These are phyloP conservation scores for Drosophila kurseongensis DNA, from an alignment of 1,140 invertebrate genomes.

Conservation along the genomic window DNA sequence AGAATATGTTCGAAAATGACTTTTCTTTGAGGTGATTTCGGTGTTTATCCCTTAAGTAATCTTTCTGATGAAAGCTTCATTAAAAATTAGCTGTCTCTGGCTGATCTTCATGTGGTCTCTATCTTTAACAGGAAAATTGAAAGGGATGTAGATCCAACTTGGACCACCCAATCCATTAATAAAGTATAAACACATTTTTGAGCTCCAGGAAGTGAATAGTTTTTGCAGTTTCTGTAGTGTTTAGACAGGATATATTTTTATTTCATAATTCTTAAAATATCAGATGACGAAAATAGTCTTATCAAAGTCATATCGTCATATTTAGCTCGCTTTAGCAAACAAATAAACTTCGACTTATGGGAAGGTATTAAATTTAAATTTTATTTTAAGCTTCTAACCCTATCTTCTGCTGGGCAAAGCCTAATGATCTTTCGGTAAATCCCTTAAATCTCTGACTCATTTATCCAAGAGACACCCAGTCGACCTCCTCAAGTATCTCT, in stretches of 20 bases:
- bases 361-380: no score
- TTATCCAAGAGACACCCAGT: conserved; percentile 8
- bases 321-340: no score
- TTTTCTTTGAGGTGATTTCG: conserved; percentile 41
- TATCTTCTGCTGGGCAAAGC: no score
- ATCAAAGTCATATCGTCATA: no score
- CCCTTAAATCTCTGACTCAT: conserved; percentile 2
- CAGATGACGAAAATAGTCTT: not conserved
- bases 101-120: conserved; percentile 8
- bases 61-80: conserved; percentile 51
- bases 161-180: conserved; percentile 1
- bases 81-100: conserved; percentile 22
- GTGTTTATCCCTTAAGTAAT: conserved; percentile 14
- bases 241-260: no score
- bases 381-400: no score
- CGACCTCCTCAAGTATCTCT: conserved; percentile 19
- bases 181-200: not conserved
- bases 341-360: no score
- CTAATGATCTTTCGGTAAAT: not conserved
- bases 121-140: conserved; percentile 10
- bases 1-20: conserved; percentile 1
- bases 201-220: not conserved
- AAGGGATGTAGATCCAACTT: conserved; percentile 14
- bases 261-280: no score
- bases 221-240: not conserved